These are phyloP conservation scores for Motacilla tschutschensis DNA, from an alignment of 2,113 vertebrate species.

Conservation along the genomic window DNA sequence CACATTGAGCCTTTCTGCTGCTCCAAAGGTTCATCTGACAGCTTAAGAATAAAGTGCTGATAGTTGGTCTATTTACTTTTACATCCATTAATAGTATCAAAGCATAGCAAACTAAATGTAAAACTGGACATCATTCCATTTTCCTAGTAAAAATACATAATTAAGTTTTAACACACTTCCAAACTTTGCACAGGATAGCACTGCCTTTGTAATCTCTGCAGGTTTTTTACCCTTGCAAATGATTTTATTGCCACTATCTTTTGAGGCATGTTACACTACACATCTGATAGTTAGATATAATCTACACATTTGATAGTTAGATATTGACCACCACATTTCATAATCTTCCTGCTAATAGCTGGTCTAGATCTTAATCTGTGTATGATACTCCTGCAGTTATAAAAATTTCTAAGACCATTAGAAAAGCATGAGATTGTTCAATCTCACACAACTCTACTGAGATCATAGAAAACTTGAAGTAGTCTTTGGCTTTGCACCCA, in stretches of 20 bases:
- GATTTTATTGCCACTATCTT: background rate
- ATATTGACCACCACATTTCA: background rate
- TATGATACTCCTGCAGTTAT: background rate
- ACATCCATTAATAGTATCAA: background rate
- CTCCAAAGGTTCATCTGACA: background rate
- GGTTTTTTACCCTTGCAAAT: background rate
- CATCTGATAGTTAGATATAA: background rate
- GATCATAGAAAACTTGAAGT: background rate
- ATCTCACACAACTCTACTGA: background rate
- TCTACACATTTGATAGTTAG: background rate
- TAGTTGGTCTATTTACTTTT: background rate
- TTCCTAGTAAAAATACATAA: background rate
- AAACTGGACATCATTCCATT: background rate
- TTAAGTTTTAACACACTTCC: background rate
- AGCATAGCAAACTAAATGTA: background rate
- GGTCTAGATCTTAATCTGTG: background rate
- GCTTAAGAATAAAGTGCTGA: background rate
- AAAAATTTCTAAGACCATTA: background rate
- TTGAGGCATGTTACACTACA: background rate
- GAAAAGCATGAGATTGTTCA: background rate
- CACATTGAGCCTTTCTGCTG: background rate
- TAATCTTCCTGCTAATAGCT: background rate
- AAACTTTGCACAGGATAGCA: background rate
- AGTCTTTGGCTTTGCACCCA: background rate
- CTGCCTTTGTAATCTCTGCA: background rate